These are phyloP conservation scores for Grammatotria lemairii DNA, from an alignment of 2,113 vertebrate species.

Conservation along the genomic window DNA sequence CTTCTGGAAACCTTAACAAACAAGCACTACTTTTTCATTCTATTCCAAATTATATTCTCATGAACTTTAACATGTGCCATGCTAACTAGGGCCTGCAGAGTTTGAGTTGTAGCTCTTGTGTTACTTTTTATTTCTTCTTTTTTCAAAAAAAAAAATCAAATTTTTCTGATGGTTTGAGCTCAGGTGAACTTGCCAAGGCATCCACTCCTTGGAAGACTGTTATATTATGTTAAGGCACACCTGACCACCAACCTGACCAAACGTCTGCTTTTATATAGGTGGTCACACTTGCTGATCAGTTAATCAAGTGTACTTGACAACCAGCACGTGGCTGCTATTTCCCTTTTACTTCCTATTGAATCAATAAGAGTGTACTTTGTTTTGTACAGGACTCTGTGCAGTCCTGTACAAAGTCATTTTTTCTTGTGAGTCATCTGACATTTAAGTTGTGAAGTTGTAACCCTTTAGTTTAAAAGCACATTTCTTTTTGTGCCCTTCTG, in stretches of 20 bases:
- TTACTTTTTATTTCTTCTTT: neutral
- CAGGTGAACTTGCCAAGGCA: neutral
- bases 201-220: neutral
- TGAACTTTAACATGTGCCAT: neutral
- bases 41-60: neutral
- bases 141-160: too few relatives aligned
- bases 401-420: neutral
- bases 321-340: neutral
- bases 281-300: neutral
- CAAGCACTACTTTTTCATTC: neutral
- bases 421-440: neutral
- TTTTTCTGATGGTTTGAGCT: neutral
- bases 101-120: neutral
- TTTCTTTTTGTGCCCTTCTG: neutral
- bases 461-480: neutral
- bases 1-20: neutral
- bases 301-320: neutral
- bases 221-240: neutral
- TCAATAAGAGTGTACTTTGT: neutral
- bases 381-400: neutral
- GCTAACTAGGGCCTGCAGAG: neutral
- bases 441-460: neutral
- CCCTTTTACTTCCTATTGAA: neutral
- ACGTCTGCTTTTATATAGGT: neutral
- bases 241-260: neutral